Evolutionary conservation across 2,113 vertebrate genomes (phyloP), one percentile per base, ranked within the genome.

Genomic region (Genyomyrus donnyi): DNA sequence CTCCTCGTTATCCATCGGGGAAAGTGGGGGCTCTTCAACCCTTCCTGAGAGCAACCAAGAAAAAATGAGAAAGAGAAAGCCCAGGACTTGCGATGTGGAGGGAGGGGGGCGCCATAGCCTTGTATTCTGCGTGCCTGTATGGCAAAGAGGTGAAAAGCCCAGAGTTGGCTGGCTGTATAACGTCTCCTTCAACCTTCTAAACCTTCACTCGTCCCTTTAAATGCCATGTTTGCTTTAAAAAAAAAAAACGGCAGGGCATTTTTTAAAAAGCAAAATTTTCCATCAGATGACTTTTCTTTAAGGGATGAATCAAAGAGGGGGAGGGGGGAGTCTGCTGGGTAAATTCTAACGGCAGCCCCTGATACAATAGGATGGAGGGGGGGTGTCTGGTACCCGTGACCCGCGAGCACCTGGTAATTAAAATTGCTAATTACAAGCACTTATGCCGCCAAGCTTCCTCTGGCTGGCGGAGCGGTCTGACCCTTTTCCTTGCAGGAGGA

Each of bases 371-470:
- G 50, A n/a, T 8, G 5, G n/a, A 56, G 84, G 56, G 42, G 56
- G 58, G 84, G 80, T n/a, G 89, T 88, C 85, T 50, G 89, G 70
- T 93, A 94, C 93, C 92, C 93, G 91, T 89, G 91, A 95, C 94
- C 95, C 94, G 88, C 91, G 93, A 93, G 95, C 97, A 97, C 97
- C 97, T 97, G 97, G 94, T 97, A 96, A 97, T 97, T 97, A 97
- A 97, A 97, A 97, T 97, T 96, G 96, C 96, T 97, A 97, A 97
- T 97, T 95, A 95, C 94, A 94, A 96, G 94, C 97, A 97, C 97
- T 97, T 97, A 97, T 95, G 95, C 95, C 93, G 93, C 94, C 88
- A 90, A 93, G 95, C 96, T 94, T 94, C 95, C 94, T 94, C 95
- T 93, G 84, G 94, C 93, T 91, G 92, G 93, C 93, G 92, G 95